Base-by-base conservation (phyloP, 2,113 vertebrate genomes). In the Laticauda colubrina region DNA sequence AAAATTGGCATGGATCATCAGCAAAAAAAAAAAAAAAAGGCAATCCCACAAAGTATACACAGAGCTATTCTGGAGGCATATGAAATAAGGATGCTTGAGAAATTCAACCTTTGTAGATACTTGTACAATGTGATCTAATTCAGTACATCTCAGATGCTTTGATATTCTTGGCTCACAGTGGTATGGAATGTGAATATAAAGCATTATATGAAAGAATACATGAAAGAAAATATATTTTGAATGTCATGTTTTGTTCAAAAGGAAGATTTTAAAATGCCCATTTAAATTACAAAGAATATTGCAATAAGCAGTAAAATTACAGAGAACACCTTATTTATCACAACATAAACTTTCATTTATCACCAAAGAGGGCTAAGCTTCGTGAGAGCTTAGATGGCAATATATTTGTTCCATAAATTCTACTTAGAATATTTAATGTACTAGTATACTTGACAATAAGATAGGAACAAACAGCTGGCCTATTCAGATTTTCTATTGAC, bases 401-500 rank as follows among this genome's bases (percentile, higher is more conserved):
- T 81, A 43, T 81, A 81, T 81, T 43, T 81, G 34, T 43, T 81
- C 75, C 75, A 81, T 81, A 81, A 81, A 81, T 87, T 29, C 12
- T 87, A 14, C 29, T 53, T 87, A 87, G 26, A 54, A n/a, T n/a
- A 94, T 97, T 94, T 97, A 97, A 97, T 97, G 96, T 97, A 97
- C 96, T 96, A 94, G 95, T 86, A 92, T 97, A 97, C 97, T 97
- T 98, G 96, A 95, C 97, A 97, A 95, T 95, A 96, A 97, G 97
- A 97, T 97, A 97, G 96, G 96, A 96, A 96, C 95, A 97, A 97
- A 98, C 96, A 85, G 43, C 24, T 39, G 55, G 54, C 24, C 53
- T 18, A 57, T 92, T 43, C 15, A 23, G 54, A 23, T 87, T 90
- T n/a, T 90, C 56, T 21, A 23, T 48, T 87, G 56, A 87, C 54